Percentiles rank a stretch among this genome's conserved stretches.
Conservation (phyloP, 2,888 invertebrate species). For the Eupithecia abbreviata region DNA sequence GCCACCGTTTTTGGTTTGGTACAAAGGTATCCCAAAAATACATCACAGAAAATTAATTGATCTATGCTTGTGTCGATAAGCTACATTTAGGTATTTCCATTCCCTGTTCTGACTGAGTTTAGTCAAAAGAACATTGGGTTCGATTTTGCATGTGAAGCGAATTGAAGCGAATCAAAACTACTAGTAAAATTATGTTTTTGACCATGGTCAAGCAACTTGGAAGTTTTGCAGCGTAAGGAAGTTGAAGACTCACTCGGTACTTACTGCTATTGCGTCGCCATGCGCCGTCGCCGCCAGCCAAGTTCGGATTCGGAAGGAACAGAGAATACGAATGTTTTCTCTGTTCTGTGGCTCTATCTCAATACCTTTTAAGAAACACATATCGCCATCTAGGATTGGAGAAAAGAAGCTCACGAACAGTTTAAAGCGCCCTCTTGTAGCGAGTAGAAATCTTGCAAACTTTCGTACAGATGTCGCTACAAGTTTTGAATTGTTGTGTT, state of each 20-base stretch:
- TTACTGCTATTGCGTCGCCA: too few species aligned
- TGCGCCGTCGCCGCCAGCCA: too few species aligned
- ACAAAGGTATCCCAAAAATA: too few species aligned
- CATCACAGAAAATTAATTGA: not conserved
- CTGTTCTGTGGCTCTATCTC: too few species aligned
- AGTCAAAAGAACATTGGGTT: not conserved
- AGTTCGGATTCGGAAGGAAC: too few species aligned
- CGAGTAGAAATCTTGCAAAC: not conserved
- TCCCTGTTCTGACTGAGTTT: not conserved
- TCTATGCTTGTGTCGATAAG: not conserved
- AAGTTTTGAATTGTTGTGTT: slow-evolving; percentile 50
- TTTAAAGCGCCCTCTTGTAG: slow-evolving; percentile 54
- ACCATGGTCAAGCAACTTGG: not conserved
- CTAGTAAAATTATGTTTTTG: not conserved
- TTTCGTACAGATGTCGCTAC: slow-evolving; percentile 63
- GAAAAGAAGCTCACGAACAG: not conserved
- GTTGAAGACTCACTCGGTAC: not conserved
- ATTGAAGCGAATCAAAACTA: not conserved
- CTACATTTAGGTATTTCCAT: not conserved
- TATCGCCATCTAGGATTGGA: slow-evolving; percentile 25
- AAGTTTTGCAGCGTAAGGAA: not conserved
- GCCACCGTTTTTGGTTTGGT: not conserved
- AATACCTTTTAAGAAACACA: not conserved
- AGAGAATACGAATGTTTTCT: too few species aligned
- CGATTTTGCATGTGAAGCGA: not conserved